phyloP scores from a whole-genome alignment of 2,888 invertebrate species.

The Cephus rjabovi region DNA sequence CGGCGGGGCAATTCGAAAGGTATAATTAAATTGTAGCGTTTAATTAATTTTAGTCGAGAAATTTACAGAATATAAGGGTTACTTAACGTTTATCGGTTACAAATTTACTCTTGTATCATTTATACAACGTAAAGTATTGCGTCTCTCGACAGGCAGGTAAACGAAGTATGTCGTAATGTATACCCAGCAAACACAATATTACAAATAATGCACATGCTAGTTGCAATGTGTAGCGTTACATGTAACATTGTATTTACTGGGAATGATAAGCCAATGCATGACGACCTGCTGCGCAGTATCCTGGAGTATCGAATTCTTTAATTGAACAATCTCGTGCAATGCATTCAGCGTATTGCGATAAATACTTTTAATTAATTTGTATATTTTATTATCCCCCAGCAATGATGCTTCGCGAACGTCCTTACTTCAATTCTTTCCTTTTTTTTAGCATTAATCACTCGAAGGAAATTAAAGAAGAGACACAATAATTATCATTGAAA shows the following conservation, averaged over 20 bases:
- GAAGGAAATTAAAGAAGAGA: background rate
- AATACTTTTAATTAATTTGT: background rate
- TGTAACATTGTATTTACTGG: too few species aligned
- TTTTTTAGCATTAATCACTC: background rate
- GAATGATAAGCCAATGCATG: background rate
- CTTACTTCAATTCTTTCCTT: background rate
- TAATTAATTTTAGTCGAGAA: conserved; percentile 15
- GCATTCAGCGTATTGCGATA: background rate
- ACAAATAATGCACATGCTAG: too few species aligned
- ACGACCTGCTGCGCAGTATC: background rate
- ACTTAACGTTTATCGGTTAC: conserved; percentile 8
- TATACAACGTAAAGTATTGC: background rate
- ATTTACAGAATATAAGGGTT: conserved; percentile 11
- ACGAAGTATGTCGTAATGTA: background rate
- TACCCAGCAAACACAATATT: too few species aligned
- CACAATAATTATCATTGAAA: background rate
- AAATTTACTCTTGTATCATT: background rate
- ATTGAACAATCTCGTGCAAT: background rate
- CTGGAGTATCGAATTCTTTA: background rate
- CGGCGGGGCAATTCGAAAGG: conserved; percentile 6
- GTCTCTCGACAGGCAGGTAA: background rate
- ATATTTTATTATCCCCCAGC: background rate
- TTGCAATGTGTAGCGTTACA: too few species aligned
- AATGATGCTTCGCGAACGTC: background rate
- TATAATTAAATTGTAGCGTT: conserved; percentile 8